phyloP scores from a whole-genome alignment of 2,113 vertebrate species.

The Catharus bicknelli region DNA sequence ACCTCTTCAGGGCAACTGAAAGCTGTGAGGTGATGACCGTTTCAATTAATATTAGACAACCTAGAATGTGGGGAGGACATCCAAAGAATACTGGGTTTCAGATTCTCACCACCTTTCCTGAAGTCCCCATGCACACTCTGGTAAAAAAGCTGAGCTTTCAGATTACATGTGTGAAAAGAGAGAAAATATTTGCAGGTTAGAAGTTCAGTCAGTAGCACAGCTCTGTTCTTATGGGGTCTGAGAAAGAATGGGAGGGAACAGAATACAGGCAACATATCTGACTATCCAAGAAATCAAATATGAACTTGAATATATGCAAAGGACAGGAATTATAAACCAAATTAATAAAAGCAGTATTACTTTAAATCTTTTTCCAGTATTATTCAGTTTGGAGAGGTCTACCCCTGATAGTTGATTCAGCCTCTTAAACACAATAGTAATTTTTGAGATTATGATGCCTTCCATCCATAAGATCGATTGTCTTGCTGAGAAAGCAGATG shows the following conservation, averaged over 20 bases:
- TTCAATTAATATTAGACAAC: not conserved
- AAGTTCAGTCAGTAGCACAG: not conserved
- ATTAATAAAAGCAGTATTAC: not conserved
- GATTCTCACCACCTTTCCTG: not conserved
- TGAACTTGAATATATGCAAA: accelerated
- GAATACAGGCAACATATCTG: not conserved
- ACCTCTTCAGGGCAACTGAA: not conserved
- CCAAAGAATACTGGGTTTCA: not conserved
- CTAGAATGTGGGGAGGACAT: not conserved
- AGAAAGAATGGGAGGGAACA: not conserved
- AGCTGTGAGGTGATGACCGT: not conserved
- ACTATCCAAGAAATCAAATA: not conserved
- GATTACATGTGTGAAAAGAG: not conserved
- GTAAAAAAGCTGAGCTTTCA: not conserved
- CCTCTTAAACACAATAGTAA: not conserved
- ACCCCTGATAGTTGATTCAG: not conserved
- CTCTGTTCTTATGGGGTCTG: not conserved
- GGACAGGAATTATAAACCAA: not conserved
- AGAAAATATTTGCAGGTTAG: not conserved
- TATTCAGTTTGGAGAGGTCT: not conserved
- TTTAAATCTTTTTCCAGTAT: not conserved
- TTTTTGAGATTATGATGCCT: not conserved
- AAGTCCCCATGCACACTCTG: not conserved
- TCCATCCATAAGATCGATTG: not conserved
- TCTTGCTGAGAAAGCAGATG: not conserved